phyloP scores from a whole-genome alignment of 2,888 invertebrate species.

The Rhyacophila evoluta region DNA sequence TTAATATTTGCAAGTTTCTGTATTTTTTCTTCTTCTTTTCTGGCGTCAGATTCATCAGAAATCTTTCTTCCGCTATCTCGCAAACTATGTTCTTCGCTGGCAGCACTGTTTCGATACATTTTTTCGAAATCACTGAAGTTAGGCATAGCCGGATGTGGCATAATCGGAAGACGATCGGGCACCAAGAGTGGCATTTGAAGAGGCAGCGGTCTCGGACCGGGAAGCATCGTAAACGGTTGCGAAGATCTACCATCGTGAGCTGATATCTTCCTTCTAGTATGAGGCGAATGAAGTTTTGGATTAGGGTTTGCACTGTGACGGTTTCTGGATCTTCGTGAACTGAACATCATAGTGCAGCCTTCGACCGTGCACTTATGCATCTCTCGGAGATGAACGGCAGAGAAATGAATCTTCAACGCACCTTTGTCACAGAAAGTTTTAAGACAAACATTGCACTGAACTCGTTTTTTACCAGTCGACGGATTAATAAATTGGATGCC shows the following conservation, averaged over 20 bases:
- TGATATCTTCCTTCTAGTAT: constrained; percentile 90
- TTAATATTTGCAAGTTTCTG: constrained; percentile 54
- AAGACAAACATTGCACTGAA: constrained; percentile 96
- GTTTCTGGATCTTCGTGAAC: constrained; percentile 93
- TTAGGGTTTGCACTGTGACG: constrained; percentile 98
- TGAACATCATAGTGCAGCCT: constrained; percentile 99
- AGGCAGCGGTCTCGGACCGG: constrained; percentile 79
- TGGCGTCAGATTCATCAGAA: constrained; percentile 45
- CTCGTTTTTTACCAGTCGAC: constrained; percentile 93
- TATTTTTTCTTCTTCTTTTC: constrained; percentile 54
- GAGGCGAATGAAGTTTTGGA: constrained; percentile 96
- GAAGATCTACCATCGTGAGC: constrained; percentile 92
- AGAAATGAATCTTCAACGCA: constrained; percentile 97
- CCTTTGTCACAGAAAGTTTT: constrained; percentile 99
- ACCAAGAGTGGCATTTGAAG: constrained; percentile 75
- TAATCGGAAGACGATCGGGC: constrained; percentile 70
- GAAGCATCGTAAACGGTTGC: constrained; percentile 82
- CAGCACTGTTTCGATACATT: constrained; percentile 67
- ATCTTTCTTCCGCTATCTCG: constrained; percentile 43
- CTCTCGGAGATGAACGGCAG: constrained; percentile 96
- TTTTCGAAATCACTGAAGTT: constrained; percentile 71
- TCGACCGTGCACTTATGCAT: constrained; percentile 99
- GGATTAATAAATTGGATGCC: constrained; percentile 91
- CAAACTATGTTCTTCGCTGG: constrained; percentile 62
- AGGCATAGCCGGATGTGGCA: constrained; percentile 65